Evolutionary conservation across 2,888 invertebrate genomes (phyloP).

Genomic region (Muschampia plurimacula): DNA sequence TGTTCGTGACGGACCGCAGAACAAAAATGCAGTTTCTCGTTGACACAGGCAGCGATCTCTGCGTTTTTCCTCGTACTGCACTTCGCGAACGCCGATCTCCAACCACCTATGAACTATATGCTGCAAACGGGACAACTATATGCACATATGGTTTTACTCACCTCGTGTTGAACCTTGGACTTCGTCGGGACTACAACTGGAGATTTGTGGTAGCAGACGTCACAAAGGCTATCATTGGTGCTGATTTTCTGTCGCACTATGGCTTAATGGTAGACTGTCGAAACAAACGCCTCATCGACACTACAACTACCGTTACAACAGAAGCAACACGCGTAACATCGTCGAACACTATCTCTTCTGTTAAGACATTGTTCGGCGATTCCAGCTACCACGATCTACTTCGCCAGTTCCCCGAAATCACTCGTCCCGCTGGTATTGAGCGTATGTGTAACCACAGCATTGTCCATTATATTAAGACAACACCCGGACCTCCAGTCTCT

Average conservation of each 20-base stretch:
- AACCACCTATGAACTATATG: background rate
- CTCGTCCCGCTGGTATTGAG: background rate
- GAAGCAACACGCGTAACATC: background rate
- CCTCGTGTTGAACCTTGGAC: background rate
- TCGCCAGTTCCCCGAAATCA: background rate
- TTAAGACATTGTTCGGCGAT: background rate
- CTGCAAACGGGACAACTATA: background rate
- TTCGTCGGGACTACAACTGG: background rate
- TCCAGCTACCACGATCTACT: background rate
- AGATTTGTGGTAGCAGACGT: background rate
- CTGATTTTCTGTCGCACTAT: background rate
- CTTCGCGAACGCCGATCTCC: background rate
- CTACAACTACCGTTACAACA: background rate
- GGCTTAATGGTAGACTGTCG: background rate
- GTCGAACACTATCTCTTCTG: background rate
- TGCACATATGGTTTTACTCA: slow-evolving; percentile 4
- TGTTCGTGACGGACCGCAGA: background rate
- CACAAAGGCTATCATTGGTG: background rate
- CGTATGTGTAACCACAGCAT: background rate
- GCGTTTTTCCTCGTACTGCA: background rate
- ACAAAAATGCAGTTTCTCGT: background rate
- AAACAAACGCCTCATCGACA: background rate
- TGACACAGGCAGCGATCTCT: slow-evolving; percentile 2
- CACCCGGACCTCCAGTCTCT: background rate
- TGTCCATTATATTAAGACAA: background rate